Conservation (phyloP, 2,888 invertebrate species). For the Noctua comes region DNA sequence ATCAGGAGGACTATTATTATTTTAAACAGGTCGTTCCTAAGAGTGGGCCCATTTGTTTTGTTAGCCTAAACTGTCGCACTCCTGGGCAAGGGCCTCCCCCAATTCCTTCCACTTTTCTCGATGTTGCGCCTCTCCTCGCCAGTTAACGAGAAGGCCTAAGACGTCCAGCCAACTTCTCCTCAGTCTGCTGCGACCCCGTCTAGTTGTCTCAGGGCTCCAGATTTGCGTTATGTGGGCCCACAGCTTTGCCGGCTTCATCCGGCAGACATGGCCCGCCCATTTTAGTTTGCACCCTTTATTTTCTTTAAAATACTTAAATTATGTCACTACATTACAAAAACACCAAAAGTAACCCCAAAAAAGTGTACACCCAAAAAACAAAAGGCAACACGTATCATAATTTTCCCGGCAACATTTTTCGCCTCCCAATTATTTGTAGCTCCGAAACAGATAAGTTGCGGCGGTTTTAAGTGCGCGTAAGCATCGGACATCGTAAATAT, state of each 20-base stretch:
- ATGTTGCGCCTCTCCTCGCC: too few species aligned
- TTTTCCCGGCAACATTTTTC: constrained; percentile 57
- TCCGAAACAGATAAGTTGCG: constrained; percentile 69
- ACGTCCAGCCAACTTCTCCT: too few species aligned
- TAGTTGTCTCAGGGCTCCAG: too few species aligned
- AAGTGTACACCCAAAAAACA: constrained; percentile 37
- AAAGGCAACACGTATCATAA: constrained; percentile 53
- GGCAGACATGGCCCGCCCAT: too few species aligned
- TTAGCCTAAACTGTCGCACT: too few species aligned
- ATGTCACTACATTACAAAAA: constrained; percentile 3
- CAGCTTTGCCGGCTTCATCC: too few species aligned
- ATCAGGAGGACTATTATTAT: not conserved
- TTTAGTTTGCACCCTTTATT: not conserved
- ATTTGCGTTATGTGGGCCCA: too few species aligned
- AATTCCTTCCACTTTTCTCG: too few species aligned
- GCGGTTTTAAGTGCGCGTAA: constrained; percentile 67
- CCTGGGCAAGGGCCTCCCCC: too few species aligned
- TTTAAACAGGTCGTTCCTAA: not conserved
- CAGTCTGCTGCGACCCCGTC: too few species aligned
- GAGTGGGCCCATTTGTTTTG: not conserved
- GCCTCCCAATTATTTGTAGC: constrained; percentile 72
- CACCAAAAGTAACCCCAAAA: constrained; percentile 13
- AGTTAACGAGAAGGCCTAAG: too few species aligned
- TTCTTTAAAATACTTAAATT: not conserved
- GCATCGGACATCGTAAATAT: constrained; percentile 80